These are phyloP conservation scores for Cecropterus lyciades DNA, from an alignment of 1,140 invertebrate species.

Conservation along the genomic window DNA sequence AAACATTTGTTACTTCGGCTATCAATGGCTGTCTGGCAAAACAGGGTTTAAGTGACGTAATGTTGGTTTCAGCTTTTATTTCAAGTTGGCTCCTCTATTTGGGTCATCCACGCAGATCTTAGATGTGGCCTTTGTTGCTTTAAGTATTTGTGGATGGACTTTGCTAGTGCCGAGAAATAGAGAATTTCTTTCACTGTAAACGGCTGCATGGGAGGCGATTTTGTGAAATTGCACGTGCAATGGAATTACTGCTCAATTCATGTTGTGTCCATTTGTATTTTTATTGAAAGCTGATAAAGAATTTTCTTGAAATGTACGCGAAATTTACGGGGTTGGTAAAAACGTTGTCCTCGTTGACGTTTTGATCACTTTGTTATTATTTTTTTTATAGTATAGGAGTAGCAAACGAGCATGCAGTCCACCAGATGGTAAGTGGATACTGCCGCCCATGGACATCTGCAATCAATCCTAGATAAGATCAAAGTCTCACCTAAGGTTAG, in stretches of 20 bases:
- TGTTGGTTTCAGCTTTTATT: constrained; percentile 31
- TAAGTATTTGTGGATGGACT: constrained; percentile 35
- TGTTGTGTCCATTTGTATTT: constrained; percentile 6
- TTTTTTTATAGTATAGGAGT: no score
- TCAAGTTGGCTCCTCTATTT: constrained; percentile 32
- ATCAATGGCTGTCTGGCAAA: constrained; percentile 30
- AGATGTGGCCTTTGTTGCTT: constrained; percentile 31
- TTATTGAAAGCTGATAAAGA: no score
- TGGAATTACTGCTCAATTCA: constrained; percentile 14
- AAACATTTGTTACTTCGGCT: constrained; percentile 26
- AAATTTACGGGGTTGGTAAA: no score
- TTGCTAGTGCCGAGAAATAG: constrained; percentile 10
- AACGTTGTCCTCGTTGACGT: no score
- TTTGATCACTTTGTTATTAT: no score
- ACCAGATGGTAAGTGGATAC: no score
- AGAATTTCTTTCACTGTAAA: constrained; percentile 30
- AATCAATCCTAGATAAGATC: no score
- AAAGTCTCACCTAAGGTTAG: no score
- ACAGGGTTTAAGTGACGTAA: constrained; percentile 32
- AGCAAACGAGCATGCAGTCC: no score
- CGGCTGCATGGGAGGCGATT: constrained; percentile 11
- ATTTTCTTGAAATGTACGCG: no score
- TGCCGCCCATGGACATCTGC: no score
- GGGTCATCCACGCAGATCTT: constrained; percentile 34
- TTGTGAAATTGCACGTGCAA: constrained; percentile 28